Base-by-base conservation (phyloP, 2,888 invertebrate genomes). In the Saturnia pavonia region DNA sequence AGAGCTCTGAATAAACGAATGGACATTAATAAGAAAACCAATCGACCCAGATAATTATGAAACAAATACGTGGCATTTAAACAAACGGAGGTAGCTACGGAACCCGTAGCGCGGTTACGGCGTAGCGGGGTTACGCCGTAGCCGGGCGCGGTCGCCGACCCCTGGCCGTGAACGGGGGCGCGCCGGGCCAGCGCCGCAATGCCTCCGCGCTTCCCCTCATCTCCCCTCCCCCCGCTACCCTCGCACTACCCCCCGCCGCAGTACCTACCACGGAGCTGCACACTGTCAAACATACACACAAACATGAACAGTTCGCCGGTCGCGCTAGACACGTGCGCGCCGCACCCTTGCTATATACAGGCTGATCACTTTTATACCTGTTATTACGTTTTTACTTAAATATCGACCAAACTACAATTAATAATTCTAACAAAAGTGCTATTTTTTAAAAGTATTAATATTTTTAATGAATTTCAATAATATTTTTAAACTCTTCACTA, bases 111-210 rank as follows among this genome's bases (percentile, higher is more conserved):
- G 72, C 78, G 82, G 73, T 72, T 72, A 72, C 74, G 63, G 70
- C 85, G 87, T 82, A 90, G 91, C 88, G 91, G 83, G 90, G 89
- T 90, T 90, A 91, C 91, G 88, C 70, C 90, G 89, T 88, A 88
- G 92, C 90, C 85, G 89, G 92, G 91, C 86, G 89, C 91, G 94
- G 92, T 93, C 94, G 92, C 79, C 91, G 93, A 94, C 92, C 93
- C 92, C 93, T 94, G 93, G 94, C 94, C 94, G 90, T 93, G 93
- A 92, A 92, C 92, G 91, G 91, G 91, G 92, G 91, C 85, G 89
- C 87, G 86, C 82, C 88, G 82, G 82, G 80, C 82, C 80, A 79
- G 83, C 82, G 81, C 81, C 80, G 80, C 87, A 81, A 79, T 81
- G 76, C 75, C 74, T 75, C 81, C 72, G 74, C 77, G 72, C 51